A percentile compares a stretch with the other conserved stretches of the same genome.
Conservation (phyloP, 2,797 vertebrate species). For the Nannoperca australis region DNA sequence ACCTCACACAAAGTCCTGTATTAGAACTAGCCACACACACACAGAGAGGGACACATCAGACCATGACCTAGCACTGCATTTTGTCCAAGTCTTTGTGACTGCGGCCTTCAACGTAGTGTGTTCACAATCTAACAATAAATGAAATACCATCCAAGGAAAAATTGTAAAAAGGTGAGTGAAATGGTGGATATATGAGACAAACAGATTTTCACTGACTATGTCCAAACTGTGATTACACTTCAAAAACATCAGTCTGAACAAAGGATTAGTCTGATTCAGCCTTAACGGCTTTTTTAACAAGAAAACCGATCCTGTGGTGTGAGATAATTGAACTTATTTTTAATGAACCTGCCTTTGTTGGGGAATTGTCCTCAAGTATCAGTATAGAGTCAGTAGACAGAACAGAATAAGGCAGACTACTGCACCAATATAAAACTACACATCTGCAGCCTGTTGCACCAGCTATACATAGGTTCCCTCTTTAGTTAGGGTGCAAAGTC, state of each 20-base stretch:
- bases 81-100: conserved; percentile 12
- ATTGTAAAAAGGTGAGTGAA: no score
- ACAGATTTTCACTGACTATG: neutral
- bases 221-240: neutral
- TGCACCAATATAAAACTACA: no score
- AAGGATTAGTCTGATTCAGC: neutral
- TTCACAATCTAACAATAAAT: neutral
- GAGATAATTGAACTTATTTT: neutral
- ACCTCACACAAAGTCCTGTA: conserved; percentile 29
- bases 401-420: neutral
- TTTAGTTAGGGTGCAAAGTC: no score
- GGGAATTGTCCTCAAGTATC: neutral
- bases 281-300: neutral
- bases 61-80: neutral
- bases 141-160: neutral
- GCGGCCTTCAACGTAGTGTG: neutral
- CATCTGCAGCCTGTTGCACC: no score
- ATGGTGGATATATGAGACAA: neutral
- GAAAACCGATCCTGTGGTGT: neutral
- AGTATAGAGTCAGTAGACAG: neutral
- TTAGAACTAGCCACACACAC: conserved; percentile 2
- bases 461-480: no score
- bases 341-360: neutral
- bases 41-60: neutral
- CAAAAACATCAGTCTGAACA: no score